These are phyloP conservation scores for Scaptomyza flava DNA, from an alignment of 2,888 invertebrate genomes.

Conservation along the genomic window DNA sequence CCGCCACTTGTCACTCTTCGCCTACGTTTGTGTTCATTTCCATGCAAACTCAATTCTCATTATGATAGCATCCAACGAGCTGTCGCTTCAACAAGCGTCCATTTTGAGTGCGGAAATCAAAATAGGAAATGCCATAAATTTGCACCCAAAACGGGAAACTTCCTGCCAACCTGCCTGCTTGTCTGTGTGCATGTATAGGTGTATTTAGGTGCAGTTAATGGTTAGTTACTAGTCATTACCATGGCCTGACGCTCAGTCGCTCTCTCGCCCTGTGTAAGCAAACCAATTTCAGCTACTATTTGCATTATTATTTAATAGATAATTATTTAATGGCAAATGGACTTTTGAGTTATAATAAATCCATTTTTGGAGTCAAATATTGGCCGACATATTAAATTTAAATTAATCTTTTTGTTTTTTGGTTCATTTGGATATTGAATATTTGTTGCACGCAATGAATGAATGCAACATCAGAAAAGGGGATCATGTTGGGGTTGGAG, in stretches of 20 bases:
- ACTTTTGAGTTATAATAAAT: too few species aligned
- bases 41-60: constrained; percentile 70
- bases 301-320: constrained; percentile 19
- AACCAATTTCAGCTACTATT: constrained; percentile 28
- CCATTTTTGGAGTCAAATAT: too few species aligned
- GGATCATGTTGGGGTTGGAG: background rate
- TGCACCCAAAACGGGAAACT: constrained; percentile 50
- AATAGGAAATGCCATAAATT: constrained; percentile 78
- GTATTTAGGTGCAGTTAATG: constrained; percentile 12
- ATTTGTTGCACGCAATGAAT: background rate
- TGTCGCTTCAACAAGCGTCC: constrained; percentile 53
- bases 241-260: background rate
- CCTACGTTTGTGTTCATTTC: constrained; percentile 19
- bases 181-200: constrained; percentile 14
- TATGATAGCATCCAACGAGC: constrained; percentile 68
- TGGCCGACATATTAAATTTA: too few species aligned
- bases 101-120: constrained; percentile 78
- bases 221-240: background rate
- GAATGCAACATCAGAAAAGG: background rate
- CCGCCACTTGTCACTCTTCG: background rate
- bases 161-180: constrained; percentile 20
- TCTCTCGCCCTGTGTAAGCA: constrained; percentile 10
- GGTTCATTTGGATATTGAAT: background rate
- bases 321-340: too few species aligned
- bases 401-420: background rate